Evolutionary conservation across 2,797 vertebrate genomes (phyloP), one percentile per base, ranked within the genome.

Genomic region (Tragopan temminckii): DNA sequence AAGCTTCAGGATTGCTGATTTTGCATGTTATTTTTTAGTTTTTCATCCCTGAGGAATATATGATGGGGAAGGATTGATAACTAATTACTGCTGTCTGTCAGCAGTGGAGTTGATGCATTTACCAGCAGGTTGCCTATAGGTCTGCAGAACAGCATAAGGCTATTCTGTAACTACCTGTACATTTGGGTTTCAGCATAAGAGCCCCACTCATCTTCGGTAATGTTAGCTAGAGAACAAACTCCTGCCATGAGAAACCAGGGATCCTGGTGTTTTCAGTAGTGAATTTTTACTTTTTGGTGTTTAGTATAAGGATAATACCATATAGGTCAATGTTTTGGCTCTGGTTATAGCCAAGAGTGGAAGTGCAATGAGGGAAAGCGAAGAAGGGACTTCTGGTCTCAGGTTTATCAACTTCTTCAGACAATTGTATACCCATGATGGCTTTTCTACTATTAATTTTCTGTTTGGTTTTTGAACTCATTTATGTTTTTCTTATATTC

Each of bases 1-100:
- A 80, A 93, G 76, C 48, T 87, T 89, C 53, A 29, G 84, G 76
- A 43, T 76, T 94, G 63, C 69, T 85, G 92, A 80, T 78, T 31
- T 68, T 75, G 38, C 45, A 43, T 46, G 40, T 4, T 77, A 89
- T 93, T 35, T 38, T 93, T 80, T 6, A 27, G 31, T 38, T 85
- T 71, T 48, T 70, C 48, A 43, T 75, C 91, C 75, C 36, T 35
- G 31, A 90, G 63, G 90, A 95, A 16, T n/a, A 61, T 43, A 36
- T 4, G 23, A 45, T 14, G 84, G 63, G 78, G 38, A 55, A 88
- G 59, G 84, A 84, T 35, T 90, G 31, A 84, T 75, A 48, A 33
- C 33, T 92, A 48, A 64, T 71, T 55, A 69, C 58, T 43, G 58
- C 16, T 93, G 45, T 61, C 82, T 88, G 67, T 63, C 74, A 94